phyloP scores from a whole-genome alignment of 23 tunicate genomes.

The Styela clava region DNA sequence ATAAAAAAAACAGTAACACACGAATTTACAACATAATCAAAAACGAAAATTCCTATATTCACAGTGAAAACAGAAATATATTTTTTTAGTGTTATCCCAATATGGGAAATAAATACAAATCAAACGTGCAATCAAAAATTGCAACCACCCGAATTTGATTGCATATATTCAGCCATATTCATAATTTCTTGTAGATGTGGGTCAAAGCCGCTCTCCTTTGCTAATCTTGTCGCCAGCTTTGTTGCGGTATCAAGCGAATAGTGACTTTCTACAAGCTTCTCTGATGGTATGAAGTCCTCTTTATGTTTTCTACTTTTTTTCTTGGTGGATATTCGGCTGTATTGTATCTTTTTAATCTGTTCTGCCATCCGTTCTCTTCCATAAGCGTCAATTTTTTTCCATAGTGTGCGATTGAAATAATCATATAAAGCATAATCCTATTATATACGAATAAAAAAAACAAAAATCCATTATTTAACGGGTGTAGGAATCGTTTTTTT shows the following conservation, averaged over 20 bases:
- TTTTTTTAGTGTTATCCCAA: too few species aligned
- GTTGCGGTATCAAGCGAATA: not conserved
- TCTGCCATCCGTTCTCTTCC: conserved; percentile 27
- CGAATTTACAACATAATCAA: too few species aligned
- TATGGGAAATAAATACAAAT: too few species aligned
- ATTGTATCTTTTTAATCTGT: not conserved
- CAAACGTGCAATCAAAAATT: not conserved
- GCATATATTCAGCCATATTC: conserved; percentile 13
- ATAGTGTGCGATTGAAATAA: conserved; percentile 25
- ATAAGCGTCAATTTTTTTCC: conserved; percentile 33
- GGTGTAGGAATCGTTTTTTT: too few species aligned
- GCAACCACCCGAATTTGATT: conserved; percentile 16
- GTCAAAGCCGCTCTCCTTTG: not conserved
- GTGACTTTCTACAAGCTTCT: not conserved
- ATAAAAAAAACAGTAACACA: too few species aligned
- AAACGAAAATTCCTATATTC: too few species aligned
- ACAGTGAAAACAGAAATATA: too few species aligned
- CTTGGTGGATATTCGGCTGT: not conserved
- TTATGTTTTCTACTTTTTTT: too few species aligned
- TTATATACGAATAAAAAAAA: not conserved
- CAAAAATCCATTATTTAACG: not conserved
- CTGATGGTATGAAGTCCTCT: not conserved
- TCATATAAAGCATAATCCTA: conserved; percentile 32
- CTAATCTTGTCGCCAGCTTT: not conserved
- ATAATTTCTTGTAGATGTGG: not conserved